These are phyloP conservation scores for Hypolimnas misippus DNA, from an alignment of 2,888 invertebrate genomes.

Conservation along the genomic window DNA sequence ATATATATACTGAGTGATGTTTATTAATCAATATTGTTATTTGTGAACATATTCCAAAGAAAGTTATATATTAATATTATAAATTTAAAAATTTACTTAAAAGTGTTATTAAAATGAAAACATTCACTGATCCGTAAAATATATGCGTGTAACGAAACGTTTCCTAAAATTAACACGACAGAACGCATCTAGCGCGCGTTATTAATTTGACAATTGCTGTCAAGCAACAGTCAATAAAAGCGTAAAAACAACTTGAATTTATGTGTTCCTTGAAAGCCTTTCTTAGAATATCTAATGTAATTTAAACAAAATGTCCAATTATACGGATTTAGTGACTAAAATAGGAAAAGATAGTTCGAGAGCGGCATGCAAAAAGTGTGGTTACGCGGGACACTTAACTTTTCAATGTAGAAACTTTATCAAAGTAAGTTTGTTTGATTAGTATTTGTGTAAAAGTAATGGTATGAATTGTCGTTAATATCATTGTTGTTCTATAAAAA, in stretches of 20 bases:
- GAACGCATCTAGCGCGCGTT: neutral
- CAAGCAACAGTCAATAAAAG: neutral
- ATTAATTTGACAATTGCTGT: constrained; percentile 18
- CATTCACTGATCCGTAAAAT: neutral
- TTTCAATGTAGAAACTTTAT: constrained; percentile 98
- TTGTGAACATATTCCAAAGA: too few species aligned
- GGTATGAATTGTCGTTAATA: too few species aligned
- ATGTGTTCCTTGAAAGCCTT: constrained; percentile 34
- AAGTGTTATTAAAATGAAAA: too few species aligned
- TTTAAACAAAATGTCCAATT: constrained; percentile 63
- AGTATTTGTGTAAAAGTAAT: too few species aligned
- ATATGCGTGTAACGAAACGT: constrained; percentile 20
- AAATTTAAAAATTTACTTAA: too few species aligned
- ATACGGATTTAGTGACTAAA: constrained; percentile 71
- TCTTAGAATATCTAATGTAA: constrained; percentile 34
- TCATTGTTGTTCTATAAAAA: too few species aligned
- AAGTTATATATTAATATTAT: too few species aligned
- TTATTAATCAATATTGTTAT: too few species aligned
- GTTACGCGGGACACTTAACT: constrained; percentile 97
- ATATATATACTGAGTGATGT: too few species aligned
- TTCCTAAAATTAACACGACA: constrained; percentile 5
- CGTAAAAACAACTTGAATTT: neutral
- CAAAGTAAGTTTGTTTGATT: constrained; percentile 84
- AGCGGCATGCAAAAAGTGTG: constrained; percentile 97
- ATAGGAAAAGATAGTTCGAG: constrained; percentile 89